phyloP scores from a whole-genome alignment of 1,140 invertebrate genomes.

The Bombus pyrosoma region DNA sequence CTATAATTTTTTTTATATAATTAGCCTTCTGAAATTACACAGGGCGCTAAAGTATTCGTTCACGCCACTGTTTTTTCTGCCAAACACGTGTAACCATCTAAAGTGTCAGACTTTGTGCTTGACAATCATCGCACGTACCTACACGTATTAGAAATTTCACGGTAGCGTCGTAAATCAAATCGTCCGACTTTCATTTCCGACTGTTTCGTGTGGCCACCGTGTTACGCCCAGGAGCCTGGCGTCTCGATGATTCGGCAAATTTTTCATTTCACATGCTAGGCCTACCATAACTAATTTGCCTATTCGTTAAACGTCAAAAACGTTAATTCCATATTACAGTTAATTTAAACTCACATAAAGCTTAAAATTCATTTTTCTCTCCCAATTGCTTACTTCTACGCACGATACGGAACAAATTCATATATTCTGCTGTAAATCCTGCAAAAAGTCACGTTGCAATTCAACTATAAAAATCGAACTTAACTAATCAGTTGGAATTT shows the following conservation, averaged over 20 bases:
- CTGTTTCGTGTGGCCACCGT: constrained; percentile 24
- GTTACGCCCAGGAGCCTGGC: background rate
- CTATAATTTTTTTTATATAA: background rate
- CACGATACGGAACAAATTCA: background rate
- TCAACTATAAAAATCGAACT: background rate
- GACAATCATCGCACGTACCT: constrained; percentile 37
- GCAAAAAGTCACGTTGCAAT: background rate
- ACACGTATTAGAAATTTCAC: constrained; percentile 65
- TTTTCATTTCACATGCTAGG: background rate
- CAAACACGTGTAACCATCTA: constrained; percentile 22
- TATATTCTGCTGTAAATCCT: background rate
- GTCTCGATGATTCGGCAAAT: background rate
- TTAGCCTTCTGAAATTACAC: background rate
- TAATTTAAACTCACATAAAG: too few relatives aligned
- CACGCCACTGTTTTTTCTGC: constrained; percentile 21
- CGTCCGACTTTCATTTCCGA: constrained; percentile 59
- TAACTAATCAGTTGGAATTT: background rate
- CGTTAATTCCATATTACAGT: too few relatives aligned
- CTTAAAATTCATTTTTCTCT: too few relatives aligned
- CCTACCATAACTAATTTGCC: background rate
- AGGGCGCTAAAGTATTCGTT: background rate
- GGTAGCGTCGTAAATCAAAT: constrained; percentile 51
- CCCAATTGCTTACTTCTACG: background rate
- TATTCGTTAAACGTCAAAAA: background rate
- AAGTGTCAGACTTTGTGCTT: constrained; percentile 40